A percentile compares a stretch with the other conserved stretches of the same genome.
Evolutionary conservation across 2,888 invertebrate genomes (phyloP).

Genomic region (Cataglyphis livida): DNA sequence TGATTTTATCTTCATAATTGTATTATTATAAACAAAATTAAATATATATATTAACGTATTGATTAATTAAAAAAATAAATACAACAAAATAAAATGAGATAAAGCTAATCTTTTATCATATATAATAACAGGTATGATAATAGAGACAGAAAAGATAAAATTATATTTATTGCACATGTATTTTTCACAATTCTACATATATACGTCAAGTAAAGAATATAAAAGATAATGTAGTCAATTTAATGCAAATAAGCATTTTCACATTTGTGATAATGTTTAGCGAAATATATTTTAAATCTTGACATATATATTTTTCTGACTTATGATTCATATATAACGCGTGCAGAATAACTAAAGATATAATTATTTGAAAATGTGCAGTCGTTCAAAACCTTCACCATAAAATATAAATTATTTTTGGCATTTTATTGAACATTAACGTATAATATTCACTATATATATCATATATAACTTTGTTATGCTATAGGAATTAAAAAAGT

Average conservation of each 20-base stretch:
- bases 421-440: slow-evolving; percentile 3
- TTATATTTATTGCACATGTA: neutral
- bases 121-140: neutral
- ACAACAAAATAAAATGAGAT: neutral
- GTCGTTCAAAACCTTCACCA: neutral
- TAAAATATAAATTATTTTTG: slow-evolving; percentile 10
- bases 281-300: slow-evolving; percentile 24
- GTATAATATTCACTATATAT: neutral
- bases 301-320: neutral
- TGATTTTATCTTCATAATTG: neutral
- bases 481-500: neutral
- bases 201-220: neutral
- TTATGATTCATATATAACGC: neutral
- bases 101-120: neutral
- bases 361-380: slow-evolving; percentile 14
- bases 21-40: neutral
- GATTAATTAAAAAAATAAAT: neutral
- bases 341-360: neutral
- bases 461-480: slow-evolving; percentile 3
- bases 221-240: slow-evolving; percentile 14
- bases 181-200: neutral
- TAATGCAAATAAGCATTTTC: neutral
- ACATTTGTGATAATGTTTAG: slow-evolving; percentile 13
- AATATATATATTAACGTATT: neutral
- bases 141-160: neutral